phyloP scores from a whole-genome alignment of 2,888 invertebrate genomes.

The Nephrotoma guestfalica region DNA sequence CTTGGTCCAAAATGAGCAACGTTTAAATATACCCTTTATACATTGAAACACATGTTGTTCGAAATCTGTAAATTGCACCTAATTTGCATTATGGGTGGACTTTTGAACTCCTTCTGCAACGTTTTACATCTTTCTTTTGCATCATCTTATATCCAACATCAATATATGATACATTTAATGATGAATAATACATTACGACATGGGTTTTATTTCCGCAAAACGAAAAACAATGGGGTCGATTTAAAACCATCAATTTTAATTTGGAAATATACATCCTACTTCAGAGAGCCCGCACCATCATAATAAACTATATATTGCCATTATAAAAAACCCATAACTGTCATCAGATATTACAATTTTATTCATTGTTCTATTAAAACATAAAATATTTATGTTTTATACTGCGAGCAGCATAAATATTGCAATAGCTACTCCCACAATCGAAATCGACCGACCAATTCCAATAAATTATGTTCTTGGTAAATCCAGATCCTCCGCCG shows the following conservation, averaged over 20 bases:
- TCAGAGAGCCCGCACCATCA: background rate
- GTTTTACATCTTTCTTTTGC: too few species aligned
- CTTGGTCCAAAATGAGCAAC: too few species aligned
- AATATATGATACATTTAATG: too few species aligned
- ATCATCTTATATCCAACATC: too few species aligned
- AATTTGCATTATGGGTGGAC: too few species aligned
- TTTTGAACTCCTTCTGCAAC: too few species aligned
- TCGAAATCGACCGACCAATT: background rate
- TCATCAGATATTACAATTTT: background rate
- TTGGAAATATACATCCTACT: background rate
- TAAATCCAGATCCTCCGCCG: background rate
- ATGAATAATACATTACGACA: too few species aligned
- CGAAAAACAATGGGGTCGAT: background rate
- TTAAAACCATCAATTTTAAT: background rate
- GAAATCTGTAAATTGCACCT: too few species aligned
- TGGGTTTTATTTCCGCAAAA: too few species aligned
- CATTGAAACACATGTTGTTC: too few species aligned
- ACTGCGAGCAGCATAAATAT: background rate
- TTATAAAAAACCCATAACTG: background rate
- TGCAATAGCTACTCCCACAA: background rate
- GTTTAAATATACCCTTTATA: too few species aligned
- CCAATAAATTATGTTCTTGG: background rate
- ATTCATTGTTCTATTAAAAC: background rate
- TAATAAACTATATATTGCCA: background rate
- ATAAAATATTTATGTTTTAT: background rate